Conservation (phyloP, 2,113 vertebrate species). For the Vidua chalybeata region DNA sequence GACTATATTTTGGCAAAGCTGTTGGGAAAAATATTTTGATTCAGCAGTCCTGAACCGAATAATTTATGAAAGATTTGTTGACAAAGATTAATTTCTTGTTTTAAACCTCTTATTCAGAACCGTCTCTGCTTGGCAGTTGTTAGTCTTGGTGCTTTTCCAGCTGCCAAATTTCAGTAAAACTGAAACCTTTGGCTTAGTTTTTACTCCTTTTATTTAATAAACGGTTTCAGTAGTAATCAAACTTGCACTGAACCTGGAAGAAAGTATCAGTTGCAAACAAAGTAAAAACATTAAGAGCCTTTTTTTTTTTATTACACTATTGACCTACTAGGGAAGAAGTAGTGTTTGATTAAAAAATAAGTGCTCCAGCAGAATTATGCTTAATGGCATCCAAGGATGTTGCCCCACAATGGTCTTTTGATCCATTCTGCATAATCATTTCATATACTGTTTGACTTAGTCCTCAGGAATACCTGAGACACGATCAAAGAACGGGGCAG, state of each 20-base stretch:
- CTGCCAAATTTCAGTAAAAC: neutral
- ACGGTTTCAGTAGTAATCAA: slow-evolving; percentile 24
- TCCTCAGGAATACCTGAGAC: neutral
- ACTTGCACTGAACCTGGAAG: neutral
- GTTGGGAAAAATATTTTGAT: neutral
- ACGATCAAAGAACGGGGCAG: neutral
- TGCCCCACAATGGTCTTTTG: neutral
- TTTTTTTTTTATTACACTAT: neutral
- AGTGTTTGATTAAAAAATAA: neutral
- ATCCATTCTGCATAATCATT: neutral
- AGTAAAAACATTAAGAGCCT: neutral
- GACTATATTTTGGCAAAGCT: slow-evolving; percentile 2
- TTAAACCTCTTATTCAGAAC: slow-evolving; percentile 20
- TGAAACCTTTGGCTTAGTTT: neutral
- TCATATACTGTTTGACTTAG: neutral
- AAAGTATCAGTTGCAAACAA: neutral
- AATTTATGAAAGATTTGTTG: slow-evolving; percentile 31
- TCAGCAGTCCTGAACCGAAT: neutral
- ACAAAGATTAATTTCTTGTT: slow-evolving; percentile 16
- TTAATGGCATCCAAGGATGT: neutral
- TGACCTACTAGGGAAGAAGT: neutral
- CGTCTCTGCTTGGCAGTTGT: neutral
- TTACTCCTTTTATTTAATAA: slow-evolving; percentile 11
- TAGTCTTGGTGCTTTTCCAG: neutral
- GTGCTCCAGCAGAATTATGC: neutral